Conservation (phyloP, 2,888 invertebrate genomes). For the Leptinotarsa peninsularis region DNA sequence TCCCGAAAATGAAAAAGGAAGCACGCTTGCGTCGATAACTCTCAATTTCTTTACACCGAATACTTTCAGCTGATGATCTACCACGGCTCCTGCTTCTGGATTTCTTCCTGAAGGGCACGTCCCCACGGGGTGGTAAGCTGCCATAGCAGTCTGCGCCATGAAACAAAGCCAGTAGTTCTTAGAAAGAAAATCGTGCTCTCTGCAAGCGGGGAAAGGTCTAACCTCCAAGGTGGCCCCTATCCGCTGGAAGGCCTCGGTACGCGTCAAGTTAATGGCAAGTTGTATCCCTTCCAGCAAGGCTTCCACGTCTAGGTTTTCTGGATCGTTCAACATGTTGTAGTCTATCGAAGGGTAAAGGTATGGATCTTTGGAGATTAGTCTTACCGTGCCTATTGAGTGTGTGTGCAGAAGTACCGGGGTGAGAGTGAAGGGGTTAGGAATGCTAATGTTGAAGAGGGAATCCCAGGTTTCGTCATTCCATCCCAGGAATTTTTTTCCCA, state of each 20-base stretch:
- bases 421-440: conserved; percentile 29
- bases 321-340: conserved; percentile 74
- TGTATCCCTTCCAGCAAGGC: conserved; percentile 69
- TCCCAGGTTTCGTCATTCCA: conserved; percentile 53
- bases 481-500: conserved; percentile 55
- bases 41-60: conserved; percentile 71
- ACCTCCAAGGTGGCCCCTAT: conserved; percentile 66
- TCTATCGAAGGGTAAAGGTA: conserved; percentile 68
- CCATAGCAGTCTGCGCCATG: conserved; percentile 32
- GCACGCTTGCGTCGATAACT: conserved; percentile 76
- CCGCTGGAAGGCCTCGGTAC: conserved; percentile 68
- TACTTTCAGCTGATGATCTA: conserved; percentile 72
- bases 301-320: conserved; percentile 65
- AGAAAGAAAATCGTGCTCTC: conserved; percentile 27
- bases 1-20: conserved; percentile 72
- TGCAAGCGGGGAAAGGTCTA: conserved; percentile 32
- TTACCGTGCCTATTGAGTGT: conserved; percentile 73
- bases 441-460: conserved; percentile 63
- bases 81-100: conserved; percentile 71
- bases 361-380: conserved; percentile 31
- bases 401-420: conserved; percentile 42
- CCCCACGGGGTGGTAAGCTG: conserved; percentile 73
- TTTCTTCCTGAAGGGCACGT: conserved; percentile 78
- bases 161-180: conserved; percentile 41
- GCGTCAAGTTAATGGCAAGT: conserved; percentile 63